Base-by-base conservation (phyloP, 2,797 vertebrate genomes). In the Schizopygopsis pylzovi region DNA sequence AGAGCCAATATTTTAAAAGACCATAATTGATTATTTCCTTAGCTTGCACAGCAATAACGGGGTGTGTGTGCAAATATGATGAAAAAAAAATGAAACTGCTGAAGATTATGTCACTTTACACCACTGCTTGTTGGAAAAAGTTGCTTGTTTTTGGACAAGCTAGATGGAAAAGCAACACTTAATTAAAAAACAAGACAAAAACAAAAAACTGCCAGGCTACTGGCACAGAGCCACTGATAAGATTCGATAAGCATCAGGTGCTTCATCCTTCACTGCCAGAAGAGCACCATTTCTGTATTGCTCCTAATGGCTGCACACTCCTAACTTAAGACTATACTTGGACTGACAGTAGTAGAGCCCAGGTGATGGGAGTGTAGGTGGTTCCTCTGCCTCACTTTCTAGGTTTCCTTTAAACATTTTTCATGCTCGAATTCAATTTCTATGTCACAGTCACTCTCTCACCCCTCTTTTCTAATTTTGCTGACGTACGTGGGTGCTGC, bases 401-500 rank as follows among this genome's bases (percentile, higher is more conserved):
- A 59, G 25, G 84, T 65, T 85, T 72, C 77, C 54, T 73, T 72
- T 72, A 75, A 85, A 75, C 20, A 52, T 73, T 54, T 65, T 71
- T 88, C 68, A 81, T 37, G 78, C 41, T 61, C 43, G 0, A 9
- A 54, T 49, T 61, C 1, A 49, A 87, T 63, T 52, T 71, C 47
- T 28, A 84, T 82, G 85, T 88, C 73, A 28, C 15, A 67, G 7
- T 0, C 68, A 22, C 76, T 79, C 85, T 54, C 70, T 82, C 63
- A 43, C 37, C 56, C 61, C 54, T 43, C 41, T 82, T 45, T 70
- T 85, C 54, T 59, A 77, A 86, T 67, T 81, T 71, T 84, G 76
- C 78, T 81, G 84, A 88, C 47, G 81, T 76, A 87, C 81, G n/a
- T 33, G 47, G 22, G 73, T 68, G 88, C 75, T 86, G 85, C 84